Evolutionary conservation across 2,113 vertebrate species (phyloP).

Genomic region (Capricornis sumatraensis): DNA sequence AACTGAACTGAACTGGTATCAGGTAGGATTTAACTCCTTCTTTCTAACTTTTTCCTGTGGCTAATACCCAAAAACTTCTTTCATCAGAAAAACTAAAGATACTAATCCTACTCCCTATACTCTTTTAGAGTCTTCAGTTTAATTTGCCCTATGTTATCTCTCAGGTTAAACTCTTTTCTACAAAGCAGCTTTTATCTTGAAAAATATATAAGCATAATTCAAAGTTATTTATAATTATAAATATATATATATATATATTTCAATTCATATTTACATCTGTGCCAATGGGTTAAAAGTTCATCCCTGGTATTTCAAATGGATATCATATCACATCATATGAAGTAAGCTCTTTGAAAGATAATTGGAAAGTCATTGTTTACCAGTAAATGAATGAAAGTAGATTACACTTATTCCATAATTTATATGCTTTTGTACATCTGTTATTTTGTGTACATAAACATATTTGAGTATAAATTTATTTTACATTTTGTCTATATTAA

Average conservation of each 20-base stretch:
- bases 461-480: neutral
- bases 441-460: neutral
- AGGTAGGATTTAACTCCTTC: neutral
- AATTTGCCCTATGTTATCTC: neutral
- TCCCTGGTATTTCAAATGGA: neutral
- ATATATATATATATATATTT: neutral
- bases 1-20: neutral
- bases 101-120: neutral
- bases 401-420: neutral
- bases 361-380: neutral
- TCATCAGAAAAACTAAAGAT: neutral
- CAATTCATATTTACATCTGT: neutral
- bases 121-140: neutral
- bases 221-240: neutral
- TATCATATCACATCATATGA: neutral
- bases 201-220: neutral
- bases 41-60: neutral
- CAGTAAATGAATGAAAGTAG: neutral
- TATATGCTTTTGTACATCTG: neutral
- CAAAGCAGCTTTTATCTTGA: neutral
- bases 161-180: neutral
- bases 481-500: neutral
- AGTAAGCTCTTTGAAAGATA: neutral
- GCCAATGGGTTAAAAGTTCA: neutral
- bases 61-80: neutral